phyloP scores from a whole-genome alignment of 2,113 vertebrate species.

The Anoplopoma fimbria region DNA sequence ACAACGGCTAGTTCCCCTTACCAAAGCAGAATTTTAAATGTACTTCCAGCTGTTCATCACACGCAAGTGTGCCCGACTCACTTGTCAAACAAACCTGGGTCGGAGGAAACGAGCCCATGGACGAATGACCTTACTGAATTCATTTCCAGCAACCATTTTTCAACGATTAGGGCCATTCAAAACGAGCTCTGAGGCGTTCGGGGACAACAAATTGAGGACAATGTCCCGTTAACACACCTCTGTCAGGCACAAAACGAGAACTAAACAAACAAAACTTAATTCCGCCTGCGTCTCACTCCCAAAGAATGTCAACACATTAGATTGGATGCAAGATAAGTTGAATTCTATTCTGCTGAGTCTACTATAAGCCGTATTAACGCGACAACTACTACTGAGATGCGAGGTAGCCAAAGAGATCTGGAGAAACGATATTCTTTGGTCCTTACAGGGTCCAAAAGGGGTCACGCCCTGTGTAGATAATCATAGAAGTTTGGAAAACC shows the following conservation, averaged over 20 bases:
- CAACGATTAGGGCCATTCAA: slow-evolving; percentile 43
- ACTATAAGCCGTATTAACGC: slow-evolving; percentile 55
- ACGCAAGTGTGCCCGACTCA: slow-evolving; percentile 11
- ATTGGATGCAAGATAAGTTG: slow-evolving; percentile 77
- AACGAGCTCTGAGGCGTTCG: slow-evolving; percentile 35
- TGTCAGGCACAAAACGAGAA: slow-evolving; percentile 39
- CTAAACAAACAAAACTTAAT: slow-evolving; percentile 36
- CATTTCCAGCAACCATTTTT: slow-evolving; percentile 44
- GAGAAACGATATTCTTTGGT: slow-evolving; percentile 27
- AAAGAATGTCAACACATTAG: slow-evolving; percentile 75
- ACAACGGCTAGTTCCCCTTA: not conserved
- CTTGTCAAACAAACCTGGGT: slow-evolving; percentile 57
- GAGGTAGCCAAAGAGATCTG: slow-evolving; percentile 31
- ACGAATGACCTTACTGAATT: slow-evolving; percentile 39
- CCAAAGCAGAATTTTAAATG: slow-evolving; percentile 1
- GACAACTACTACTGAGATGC: slow-evolving; percentile 44
- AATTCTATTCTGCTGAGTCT: slow-evolving; percentile 28
- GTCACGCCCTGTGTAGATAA: slow-evolving; percentile 25
- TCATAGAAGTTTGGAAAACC: slow-evolving; percentile 10
- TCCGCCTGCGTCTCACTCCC: slow-evolving; percentile 34
- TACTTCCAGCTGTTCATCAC: slow-evolving; percentile 27
- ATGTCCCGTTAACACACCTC: slow-evolving; percentile 43
- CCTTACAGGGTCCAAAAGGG: slow-evolving; percentile 35
- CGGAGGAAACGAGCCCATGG: slow-evolving; percentile 28
- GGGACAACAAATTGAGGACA: slow-evolving; percentile 37